Conservation (phyloP, 2,113 vertebrate genomes). For the Microcebus murinus region DNA sequence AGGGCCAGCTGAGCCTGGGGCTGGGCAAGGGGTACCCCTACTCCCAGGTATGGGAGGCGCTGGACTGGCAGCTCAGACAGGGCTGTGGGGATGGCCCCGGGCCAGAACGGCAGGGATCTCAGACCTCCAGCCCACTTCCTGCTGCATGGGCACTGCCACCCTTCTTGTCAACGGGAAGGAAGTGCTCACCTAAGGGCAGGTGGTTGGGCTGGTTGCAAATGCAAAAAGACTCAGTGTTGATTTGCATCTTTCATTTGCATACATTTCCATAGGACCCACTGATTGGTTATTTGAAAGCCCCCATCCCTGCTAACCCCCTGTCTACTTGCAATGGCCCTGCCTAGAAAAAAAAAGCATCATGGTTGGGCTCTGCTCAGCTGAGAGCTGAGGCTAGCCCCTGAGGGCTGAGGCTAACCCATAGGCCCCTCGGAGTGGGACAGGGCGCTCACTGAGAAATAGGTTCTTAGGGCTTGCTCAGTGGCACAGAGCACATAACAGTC, state of each 20-base stretch:
- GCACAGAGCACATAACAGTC: not conserved
- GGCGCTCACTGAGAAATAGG: not conserved
- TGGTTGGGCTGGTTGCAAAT: conserved; percentile 50
- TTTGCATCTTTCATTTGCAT: conserved; percentile 77
- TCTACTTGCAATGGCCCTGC: not conserved
- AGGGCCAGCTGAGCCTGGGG: not conserved
- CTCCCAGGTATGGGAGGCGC: not conserved
- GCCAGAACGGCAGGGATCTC: not conserved
- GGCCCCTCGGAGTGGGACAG: not conserved
- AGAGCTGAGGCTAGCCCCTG: not conserved
- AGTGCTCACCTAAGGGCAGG: conserved; percentile 66
- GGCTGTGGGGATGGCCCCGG: accelerated
- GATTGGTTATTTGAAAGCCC: conserved; percentile 65
- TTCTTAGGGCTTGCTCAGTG: not conserved
- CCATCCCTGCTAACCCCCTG: not conserved
- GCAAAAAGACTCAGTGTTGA: conserved; percentile 69
- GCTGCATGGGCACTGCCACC: not conserved
- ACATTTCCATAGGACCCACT: conserved; percentile 64
- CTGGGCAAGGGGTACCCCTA: too few species aligned
- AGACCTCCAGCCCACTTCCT: not conserved
- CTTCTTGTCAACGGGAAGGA: conserved; percentile 52
- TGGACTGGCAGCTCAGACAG: not conserved
- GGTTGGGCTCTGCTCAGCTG: not conserved
- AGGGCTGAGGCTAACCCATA: not conserved
- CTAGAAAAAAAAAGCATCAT: not conserved